These are phyloP conservation scores for Xanthorhoe spadicearia DNA, from an alignment of 2,888 invertebrate genomes.

Conservation along the genomic window DNA sequence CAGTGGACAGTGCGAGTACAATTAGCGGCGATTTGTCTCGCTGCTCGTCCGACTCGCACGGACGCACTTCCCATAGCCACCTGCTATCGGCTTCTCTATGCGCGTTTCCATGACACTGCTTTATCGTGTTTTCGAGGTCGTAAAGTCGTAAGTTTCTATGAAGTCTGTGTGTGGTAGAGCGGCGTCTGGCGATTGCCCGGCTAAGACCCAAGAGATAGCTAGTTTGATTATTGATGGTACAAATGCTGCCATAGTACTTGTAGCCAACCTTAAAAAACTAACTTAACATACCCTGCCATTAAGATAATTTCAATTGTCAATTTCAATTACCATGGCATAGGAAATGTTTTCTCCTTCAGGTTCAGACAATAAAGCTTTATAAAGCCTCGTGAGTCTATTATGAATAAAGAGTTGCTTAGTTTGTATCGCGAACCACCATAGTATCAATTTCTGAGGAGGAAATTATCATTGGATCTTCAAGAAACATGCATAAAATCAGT, in stretches of 20 bases:
- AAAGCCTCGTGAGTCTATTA: too few relatives aligned
- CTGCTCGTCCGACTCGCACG: conserved; percentile 78
- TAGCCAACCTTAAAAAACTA: too few relatives aligned
- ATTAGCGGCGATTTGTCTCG: conserved; percentile 82
- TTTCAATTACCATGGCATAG: too few relatives aligned
- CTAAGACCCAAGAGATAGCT: not conserved
- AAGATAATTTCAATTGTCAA: too few relatives aligned
- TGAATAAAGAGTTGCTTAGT: too few relatives aligned
- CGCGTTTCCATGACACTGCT: conserved; percentile 38
- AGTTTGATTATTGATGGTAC: not conserved
- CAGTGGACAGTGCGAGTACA: conserved; percentile 63
- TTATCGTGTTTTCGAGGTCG: conserved; percentile 1
- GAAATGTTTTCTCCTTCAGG: too few relatives aligned
- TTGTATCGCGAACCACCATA: too few relatives aligned
- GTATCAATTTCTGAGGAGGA: too few relatives aligned
- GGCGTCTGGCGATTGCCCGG: conserved; percentile 9
- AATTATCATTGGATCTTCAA: too few relatives aligned
- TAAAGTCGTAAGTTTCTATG: not conserved
- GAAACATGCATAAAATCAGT: not conserved
- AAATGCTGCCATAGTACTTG: not conserved
- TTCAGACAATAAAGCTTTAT: too few relatives aligned
- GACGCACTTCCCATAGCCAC: conserved; percentile 82
- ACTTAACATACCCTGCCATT: too few relatives aligned
- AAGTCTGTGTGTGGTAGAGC: too few relatives aligned
- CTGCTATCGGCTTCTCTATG: conserved; percentile 51